Evolutionary conservation across 2,797 vertebrate genomes (phyloP).

Genomic region (Callimico goeldii): DNA sequence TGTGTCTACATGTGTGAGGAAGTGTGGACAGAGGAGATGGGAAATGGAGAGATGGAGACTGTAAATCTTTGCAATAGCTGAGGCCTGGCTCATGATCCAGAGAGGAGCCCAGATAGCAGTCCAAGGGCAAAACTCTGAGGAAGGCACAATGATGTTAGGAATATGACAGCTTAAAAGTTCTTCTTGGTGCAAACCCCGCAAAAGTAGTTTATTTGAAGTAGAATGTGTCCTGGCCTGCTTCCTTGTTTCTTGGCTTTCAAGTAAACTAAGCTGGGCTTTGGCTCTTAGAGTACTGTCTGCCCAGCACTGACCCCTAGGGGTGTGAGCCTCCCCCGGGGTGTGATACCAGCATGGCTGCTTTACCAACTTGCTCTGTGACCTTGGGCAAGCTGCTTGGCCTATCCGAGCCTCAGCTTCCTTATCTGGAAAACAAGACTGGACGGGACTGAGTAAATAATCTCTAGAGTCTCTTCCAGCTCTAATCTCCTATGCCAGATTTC

Average conservation of each 20-base stretch:
- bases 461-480: neutral
- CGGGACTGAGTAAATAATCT: neutral
- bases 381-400: neutral
- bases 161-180: neutral
- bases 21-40: neutral
- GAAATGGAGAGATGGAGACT: neutral
- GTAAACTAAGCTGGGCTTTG: neutral
- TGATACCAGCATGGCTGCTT: neutral
- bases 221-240: neutral
- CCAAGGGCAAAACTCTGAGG: neutral
- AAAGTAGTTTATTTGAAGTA: neutral
- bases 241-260: conserved; percentile 10
- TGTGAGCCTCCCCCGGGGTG: neutral
- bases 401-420: neutral
- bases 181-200: neutral
- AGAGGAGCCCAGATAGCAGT: neutral
- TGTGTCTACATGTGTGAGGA: neutral
- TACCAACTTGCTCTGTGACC: neutral
- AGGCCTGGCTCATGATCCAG: neutral
- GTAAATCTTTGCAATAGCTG: conserved; percentile 13
- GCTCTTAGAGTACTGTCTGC: neutral
- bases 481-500: neutral
- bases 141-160: neutral
- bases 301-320: neutral
- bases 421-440: neutral